These are phyloP conservation scores for Microctonus hyperodae DNA, from an alignment of 2,888 invertebrate genomes.

Conservation along the genomic window DNA sequence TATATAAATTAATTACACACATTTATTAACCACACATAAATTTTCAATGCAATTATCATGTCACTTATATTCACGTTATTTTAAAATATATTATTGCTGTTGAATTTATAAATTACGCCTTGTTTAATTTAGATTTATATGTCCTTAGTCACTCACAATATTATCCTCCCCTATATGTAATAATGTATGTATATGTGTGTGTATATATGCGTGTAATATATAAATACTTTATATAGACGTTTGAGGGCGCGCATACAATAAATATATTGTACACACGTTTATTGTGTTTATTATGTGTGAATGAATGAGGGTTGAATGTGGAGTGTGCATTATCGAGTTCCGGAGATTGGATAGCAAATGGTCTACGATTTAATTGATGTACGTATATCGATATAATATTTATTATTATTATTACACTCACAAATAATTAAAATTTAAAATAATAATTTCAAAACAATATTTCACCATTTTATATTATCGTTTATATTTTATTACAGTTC, in stretches of 20 bases:
- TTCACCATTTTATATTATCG: no score
- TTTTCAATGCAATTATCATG: background rate
- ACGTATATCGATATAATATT: background rate
- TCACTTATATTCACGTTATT: background rate
- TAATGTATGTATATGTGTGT: background rate
- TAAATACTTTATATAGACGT: background rate
- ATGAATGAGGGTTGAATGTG: background rate
- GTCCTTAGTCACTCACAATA: background rate
- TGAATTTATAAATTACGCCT: background rate
- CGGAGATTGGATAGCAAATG: background rate
- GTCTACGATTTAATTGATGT: background rate
- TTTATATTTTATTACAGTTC: background rate
- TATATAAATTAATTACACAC: background rate
- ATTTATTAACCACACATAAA: background rate
- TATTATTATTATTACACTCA: background rate
- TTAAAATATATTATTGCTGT: no score
- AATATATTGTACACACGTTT: constrained; percentile 1
- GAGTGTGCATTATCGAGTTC: background rate
- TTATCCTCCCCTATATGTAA: no score
- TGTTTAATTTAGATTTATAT: background rate
- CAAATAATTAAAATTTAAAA: background rate
- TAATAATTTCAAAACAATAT: background rate
- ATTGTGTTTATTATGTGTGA: constrained; percentile 1
- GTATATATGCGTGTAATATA: background rate
- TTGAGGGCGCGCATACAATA: background rate